Base-by-base conservation (phyloP, 2,113 vertebrate genomes). In the Phalacrocorax brasilianus region DNA sequence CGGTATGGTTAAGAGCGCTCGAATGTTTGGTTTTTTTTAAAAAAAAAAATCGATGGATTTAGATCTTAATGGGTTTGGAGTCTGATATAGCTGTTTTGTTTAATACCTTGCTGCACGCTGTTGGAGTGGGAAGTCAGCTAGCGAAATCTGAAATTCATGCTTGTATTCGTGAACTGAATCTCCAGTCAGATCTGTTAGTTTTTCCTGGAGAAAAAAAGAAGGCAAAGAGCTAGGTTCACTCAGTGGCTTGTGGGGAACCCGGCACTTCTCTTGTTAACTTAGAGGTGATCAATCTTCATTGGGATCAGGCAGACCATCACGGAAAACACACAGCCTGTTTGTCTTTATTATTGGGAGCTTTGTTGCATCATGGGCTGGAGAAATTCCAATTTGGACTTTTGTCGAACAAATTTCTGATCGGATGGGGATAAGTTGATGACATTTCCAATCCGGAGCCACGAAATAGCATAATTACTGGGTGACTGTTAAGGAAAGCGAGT, bases 311-410 rank as follows among this genome's bases (percentile, higher is more conserved):
- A 97, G 93, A 97, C 96, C 97, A 95, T 97, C 97, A 95, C 91
- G 53, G 96, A 97, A 98, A 97, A 95, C 91, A 83, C 94, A 94
- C 93, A 85, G 96, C 97, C 93, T 97, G 96, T 97, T 98, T 98
- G 98, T 98, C 98, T 98, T 97, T 97, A 97, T 98, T 98, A 98
- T 76, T 91, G 91, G 94, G 93, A 91, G 94, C 96, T 98, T 97
- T 96, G 96, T 97, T 97, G 96, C 95, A 70, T 98, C 97, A 93
- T 71, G 91, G 92, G 95, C 96, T 98, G 97, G 95, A 97, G 79
- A 95, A 96, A 97, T 95, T 97, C 93, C 95, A 97, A 44, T 95
- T 71, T 66, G 96, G 85, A 96, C 84, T 85, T 93, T 88, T 45
- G 96, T 96, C 88, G 73, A 53, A 68, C 47, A 65, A 42, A 89